Percentiles rank a stretch among this genome's conserved stretches.
Evolutionary conservation across 2,797 vertebrate genomes (phyloP).

Genomic region (Enteromius paludinosus): DNA sequence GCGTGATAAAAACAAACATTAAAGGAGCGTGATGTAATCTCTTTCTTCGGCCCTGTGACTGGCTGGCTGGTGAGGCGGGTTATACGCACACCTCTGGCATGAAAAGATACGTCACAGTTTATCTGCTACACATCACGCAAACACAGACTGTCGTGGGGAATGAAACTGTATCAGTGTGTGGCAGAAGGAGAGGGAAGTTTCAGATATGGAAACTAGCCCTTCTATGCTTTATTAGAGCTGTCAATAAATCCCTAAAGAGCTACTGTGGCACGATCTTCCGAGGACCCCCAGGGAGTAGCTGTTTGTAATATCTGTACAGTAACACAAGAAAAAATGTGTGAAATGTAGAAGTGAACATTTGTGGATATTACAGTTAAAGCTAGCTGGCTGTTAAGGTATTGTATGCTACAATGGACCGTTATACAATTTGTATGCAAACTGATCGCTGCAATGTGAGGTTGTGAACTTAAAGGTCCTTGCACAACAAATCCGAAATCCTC

Average conservation of each 20-base stretch:
- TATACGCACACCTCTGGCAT: neutral
- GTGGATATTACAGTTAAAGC: neutral
- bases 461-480: no score
- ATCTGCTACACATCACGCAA: neutral
- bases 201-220: slow-evolving; percentile 12
- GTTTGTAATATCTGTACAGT: neutral
- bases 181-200: slow-evolving; percentile 6
- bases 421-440: neutral
- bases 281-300: neutral
- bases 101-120: slow-evolving; percentile 23
- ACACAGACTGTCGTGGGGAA: neutral
- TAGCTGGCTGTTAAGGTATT: neutral
- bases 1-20: slow-evolving; percentile 27
- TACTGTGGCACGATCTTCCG: neutral
- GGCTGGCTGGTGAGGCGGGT: neutral
- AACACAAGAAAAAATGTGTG: neutral
- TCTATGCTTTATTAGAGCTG: slow-evolving; percentile 6
- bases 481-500: no score
- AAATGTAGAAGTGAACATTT: neutral
- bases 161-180: neutral
- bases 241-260: slow-evolving; percentile 6
- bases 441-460: neutral
- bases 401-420: neutral
- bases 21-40: slow-evolving; percentile 3
- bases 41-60: neutral